Conservation (phyloP, 2,797 vertebrate genomes). For the Syngnathus acus region DNA sequence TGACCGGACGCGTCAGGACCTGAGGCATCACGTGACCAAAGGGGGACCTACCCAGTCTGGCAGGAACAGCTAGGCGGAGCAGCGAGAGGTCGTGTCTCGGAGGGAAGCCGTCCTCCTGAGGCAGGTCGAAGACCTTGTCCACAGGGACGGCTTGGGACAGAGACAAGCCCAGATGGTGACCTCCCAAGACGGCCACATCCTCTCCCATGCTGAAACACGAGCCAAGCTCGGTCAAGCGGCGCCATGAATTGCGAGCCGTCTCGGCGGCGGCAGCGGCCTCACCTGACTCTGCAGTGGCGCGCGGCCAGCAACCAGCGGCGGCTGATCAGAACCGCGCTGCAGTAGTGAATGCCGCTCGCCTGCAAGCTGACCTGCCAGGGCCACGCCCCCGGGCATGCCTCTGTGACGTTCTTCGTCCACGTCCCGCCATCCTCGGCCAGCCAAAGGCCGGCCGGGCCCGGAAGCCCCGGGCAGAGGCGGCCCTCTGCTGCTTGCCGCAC, state of each 20-base stretch:
- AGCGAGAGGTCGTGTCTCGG: slow-evolving; percentile 46
- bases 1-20: background rate
- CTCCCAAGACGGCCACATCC: slow-evolving; percentile 54
- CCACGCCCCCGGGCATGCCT: slow-evolving; percentile 59
- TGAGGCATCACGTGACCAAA: background rate
- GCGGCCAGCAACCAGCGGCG: slow-evolving; percentile 55
- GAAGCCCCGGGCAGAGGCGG: slow-evolving; percentile 30
- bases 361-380: slow-evolving; percentile 72
- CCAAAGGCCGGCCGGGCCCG: slow-evolving; percentile 5
- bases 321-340: slow-evolving; percentile 58
- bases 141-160: slow-evolving; percentile 35
- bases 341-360: slow-evolving; percentile 51
- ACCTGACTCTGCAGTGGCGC: slow-evolving; percentile 53
- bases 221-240: no score
- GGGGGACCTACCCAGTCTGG: slow-evolving; percentile 36
- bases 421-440: background rate
- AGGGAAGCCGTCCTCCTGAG: slow-evolving; percentile 33
- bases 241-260: no score
- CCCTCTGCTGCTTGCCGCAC: slow-evolving; percentile 40
- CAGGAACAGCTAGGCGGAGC: slow-evolving; percentile 43
- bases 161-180: slow-evolving; percentile 43
- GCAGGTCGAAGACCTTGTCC: slow-evolving; percentile 36
- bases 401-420: slow-evolving; percentile 33
- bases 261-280: background rate
- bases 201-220: slow-evolving; percentile 32